Base-by-base conservation (phyloP, 1,140 invertebrate genomes). In the Drosophila grimshawi region DNA sequence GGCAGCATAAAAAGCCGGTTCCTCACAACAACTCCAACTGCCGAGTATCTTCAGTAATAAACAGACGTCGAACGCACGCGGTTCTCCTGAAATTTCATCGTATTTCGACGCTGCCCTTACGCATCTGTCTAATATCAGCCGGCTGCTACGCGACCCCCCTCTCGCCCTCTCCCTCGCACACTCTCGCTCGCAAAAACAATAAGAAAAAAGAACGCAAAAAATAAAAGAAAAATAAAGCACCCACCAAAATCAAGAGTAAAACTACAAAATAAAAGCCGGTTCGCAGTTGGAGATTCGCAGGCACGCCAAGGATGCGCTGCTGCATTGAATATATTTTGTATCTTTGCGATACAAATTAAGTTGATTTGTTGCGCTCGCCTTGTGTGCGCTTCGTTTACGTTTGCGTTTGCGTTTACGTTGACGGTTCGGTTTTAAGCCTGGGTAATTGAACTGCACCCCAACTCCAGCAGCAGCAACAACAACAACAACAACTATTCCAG, bases 281-380 rank as follows among this genome's bases (percentile, higher is more conserved):
- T 76, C 73, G 60, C 39, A n/a, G 39, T 43, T n/a, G 10, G 39
- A 41, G 39, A 46, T 75, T 7, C 60, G 66, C 43, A 49, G 35
- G 46, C 48, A 68, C 11, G 52, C 59, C 61, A 77, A 88, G 76
- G 82, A 82, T 88, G 83, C 75, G 62, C 67, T 64, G 65, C 66
- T 64, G 65, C 66, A 69, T 60, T 69, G 59, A 55, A 76, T 72
- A 76, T 72, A 70, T 69, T 63, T 72, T 86, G 80, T 88, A 72
- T 88, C 85, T 83, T 83, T 66, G 37, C 39, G 82, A 82, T 82
- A 82, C 83, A 83, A 83, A 88, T 88, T 88, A 88, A 89, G 83
- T 88, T 89, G 83, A 88, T 89, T 88, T 83, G 83, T 56, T 88
- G 76, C 76, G 83, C 80, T 61, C 56, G 56, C 46, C 41, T 53